A percentile compares a stretch with the other conserved stretches of the same genome.
These are phyloP conservation scores for Chalcosyrphus nemorum DNA, from an alignment of 2,888 invertebrate genomes.

Conservation along the genomic window DNA sequence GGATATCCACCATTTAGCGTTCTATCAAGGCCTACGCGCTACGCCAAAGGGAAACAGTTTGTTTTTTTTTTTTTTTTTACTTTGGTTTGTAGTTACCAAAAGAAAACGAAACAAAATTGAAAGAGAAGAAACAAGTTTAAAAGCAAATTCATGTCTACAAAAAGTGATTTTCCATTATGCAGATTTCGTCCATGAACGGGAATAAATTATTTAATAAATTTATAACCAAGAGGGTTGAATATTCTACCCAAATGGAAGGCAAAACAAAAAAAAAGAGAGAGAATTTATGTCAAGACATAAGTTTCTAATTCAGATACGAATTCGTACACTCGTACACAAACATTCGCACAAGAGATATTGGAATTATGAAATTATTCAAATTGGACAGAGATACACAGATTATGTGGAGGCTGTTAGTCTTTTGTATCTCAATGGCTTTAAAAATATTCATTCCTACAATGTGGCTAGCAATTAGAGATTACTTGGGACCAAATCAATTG, in stretches of 20 bases:
- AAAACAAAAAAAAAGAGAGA: conserved; percentile 48
- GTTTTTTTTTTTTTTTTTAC: neutral
- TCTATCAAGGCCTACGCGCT: neutral
- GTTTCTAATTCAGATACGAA: conserved; percentile 15
- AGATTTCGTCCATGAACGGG: conserved; percentile 49
- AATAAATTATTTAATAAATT: conserved; percentile 70
- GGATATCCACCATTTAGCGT: conserved; percentile 48
- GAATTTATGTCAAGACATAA: conserved; percentile 36
- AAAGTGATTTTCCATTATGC: conserved; percentile 67
- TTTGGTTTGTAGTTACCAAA: conserved; percentile 12
- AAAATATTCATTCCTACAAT: neutral
- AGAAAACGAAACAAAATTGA: conserved; percentile 10
- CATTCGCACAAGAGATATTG: neutral
- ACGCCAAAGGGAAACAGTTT: neutral
- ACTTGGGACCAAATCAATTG: conserved; percentile 7
- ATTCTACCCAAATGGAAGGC: neutral
- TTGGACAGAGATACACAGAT: neutral
- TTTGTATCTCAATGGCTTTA: neutral
- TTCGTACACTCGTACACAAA: neutral
- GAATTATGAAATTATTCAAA: neutral
- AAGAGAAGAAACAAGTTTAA: conserved; percentile 47
- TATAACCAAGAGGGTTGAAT: conserved; percentile 47
- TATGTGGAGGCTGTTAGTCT: neutral
- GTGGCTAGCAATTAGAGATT: no score
- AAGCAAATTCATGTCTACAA: conserved; percentile 63